These are phyloP conservation scores for Macrostomum cliftonense DNA, from an alignment of 2,888 invertebrate species.

Conservation along the genomic window DNA sequence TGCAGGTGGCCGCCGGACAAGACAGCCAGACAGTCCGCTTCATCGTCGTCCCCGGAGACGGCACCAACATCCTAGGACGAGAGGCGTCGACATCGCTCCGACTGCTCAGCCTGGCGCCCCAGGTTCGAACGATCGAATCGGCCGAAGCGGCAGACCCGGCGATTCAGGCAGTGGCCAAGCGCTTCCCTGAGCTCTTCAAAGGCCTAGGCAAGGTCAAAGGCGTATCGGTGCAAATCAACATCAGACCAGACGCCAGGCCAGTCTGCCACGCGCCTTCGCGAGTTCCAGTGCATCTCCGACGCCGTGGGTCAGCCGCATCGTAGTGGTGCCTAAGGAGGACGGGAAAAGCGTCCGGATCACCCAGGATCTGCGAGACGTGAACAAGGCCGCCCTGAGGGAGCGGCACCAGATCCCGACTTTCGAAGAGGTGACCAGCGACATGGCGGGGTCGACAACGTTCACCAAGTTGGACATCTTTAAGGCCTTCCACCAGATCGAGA, in stretches of 20 bases:
- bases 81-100: too few species aligned
- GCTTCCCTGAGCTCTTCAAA: constrained; percentile 6
- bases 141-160: too few species aligned
- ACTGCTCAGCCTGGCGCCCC: too few species aligned
- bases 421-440: constrained; percentile 2
- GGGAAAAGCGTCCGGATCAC: constrained; percentile 16
- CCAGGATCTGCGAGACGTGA: constrained; percentile 15
- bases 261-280: constrained; percentile 9
- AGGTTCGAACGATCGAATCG: too few species aligned
- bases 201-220: constrained; percentile 13
- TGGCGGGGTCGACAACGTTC: not conserved
- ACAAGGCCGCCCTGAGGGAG: constrained; percentile 13
- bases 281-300: constrained; percentile 9
- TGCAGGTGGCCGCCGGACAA: too few species aligned
- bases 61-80: too few species aligned
- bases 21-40: too few species aligned
- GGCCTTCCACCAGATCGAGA: constrained; percentile 9
- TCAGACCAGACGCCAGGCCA: constrained; percentile 11
- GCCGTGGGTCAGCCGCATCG: constrained; percentile 12
- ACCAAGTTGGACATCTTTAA: constrained; percentile 3
- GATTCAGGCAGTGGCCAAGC: too few species aligned
- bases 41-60: too few species aligned
- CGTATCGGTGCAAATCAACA: constrained; percentile 5
- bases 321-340: constrained; percentile 14
- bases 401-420: constrained; percentile 8